Conservation (phyloP, 2,888 invertebrate genomes). For the Pyrrhosoma nymphula region DNA sequence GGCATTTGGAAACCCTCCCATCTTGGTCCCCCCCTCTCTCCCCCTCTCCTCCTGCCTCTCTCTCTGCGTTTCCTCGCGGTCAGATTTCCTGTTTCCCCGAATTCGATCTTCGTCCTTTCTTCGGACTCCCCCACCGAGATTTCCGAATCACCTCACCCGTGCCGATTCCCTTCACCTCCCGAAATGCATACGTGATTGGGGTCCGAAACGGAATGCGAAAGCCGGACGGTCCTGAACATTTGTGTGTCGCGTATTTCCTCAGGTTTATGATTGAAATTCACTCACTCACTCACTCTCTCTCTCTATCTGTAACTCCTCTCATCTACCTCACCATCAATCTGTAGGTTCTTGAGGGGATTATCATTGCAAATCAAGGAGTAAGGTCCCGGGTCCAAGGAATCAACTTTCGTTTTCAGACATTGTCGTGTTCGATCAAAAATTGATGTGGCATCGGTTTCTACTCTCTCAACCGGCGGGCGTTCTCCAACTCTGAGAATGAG, state of each 20-base stretch:
- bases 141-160: not conserved
- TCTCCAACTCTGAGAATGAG: no score
- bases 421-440: not conserved
- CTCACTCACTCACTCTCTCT: not conserved
- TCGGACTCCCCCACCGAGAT: not conserved
- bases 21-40: not conserved
- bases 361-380: not conserved
- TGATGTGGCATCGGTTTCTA: not conserved
- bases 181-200: constrained; percentile 18
- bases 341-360: not conserved
- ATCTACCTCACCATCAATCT: not conserved
- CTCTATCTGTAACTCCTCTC: not conserved
- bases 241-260: not conserved
- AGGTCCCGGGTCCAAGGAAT: not conserved
- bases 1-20: not conserved
- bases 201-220: not conserved
- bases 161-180: not conserved
- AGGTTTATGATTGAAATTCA: not conserved
- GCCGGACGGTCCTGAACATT: not conserved
- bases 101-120: not conserved
- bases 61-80: not conserved
- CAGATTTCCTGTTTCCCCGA: constrained; percentile 7
- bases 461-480: not conserved
- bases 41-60: no score
- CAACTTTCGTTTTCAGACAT: not conserved